Percentiles rank a stretch among this genome's conserved stretches.
These are phyloP conservation scores for Drosophila serrata DNA, from an alignment of 1,140 invertebrate species.

Conservation along the genomic window DNA sequence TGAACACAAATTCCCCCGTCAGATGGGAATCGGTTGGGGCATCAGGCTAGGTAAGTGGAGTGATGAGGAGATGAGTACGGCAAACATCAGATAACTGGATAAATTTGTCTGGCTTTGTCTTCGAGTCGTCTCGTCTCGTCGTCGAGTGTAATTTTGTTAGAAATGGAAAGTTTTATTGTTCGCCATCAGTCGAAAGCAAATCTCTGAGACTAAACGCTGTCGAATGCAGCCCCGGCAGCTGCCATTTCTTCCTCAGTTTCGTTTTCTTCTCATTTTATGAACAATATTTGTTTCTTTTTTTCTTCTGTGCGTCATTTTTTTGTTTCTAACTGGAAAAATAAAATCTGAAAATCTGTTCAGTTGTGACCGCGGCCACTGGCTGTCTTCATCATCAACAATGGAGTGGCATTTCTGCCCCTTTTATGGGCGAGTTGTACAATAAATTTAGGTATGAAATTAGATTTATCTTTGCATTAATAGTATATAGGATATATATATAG, in stretches of 20 bases:
- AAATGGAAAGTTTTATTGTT: constrained; percentile 82
- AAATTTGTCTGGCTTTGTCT: constrained; percentile 74
- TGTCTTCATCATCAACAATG: constrained; percentile 38
- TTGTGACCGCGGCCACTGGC: constrained; percentile 47
- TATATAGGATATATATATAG: constrained; percentile 42
- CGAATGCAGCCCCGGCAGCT: constrained; percentile 61
- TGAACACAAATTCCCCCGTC: constrained; percentile 44
- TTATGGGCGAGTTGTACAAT: constrained; percentile 44
- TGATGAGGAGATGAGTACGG: constrained; percentile 24
- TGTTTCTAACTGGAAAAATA: constrained; percentile 66
- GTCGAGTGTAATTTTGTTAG: constrained; percentile 73
- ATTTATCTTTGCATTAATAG: constrained; percentile 48
- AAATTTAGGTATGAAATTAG: constrained; percentile 49
- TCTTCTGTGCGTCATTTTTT: constrained; percentile 30
- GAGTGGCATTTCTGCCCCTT: constrained; percentile 23
- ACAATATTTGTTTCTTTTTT: constrained; percentile 14
- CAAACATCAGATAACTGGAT: constrained; percentile 63
- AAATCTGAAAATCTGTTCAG: constrained; percentile 70
- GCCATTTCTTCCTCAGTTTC: constrained; percentile 29
- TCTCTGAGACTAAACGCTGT: constrained; percentile 71
- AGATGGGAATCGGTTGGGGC: constrained; percentile 6
- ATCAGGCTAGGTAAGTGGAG: constrained; percentile 3
- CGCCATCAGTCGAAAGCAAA: constrained; percentile 66
- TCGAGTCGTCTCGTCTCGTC: constrained; percentile 1
- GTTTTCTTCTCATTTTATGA: constrained; percentile 29